Conservation (phyloP, 2,888 invertebrate genomes). For the Lasius platythorax region DNA sequence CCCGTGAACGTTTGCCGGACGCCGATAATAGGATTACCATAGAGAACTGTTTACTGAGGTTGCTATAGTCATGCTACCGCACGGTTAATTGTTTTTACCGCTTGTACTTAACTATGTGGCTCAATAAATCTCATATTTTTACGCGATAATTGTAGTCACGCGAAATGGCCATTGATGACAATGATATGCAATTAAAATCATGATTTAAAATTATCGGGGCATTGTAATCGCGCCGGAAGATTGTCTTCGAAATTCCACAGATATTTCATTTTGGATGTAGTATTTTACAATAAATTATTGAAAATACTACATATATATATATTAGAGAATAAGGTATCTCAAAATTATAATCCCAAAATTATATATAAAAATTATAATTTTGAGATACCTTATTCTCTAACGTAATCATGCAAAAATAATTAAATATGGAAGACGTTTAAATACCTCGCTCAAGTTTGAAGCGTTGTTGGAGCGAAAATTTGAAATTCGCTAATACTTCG, state of each 20-base stretch:
- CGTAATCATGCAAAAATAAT: background rate
- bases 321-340: too few species aligned
- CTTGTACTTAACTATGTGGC: background rate
- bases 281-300: background rate
- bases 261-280: background rate
- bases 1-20: slow-evolving; percentile 75
- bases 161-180: background rate
- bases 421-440: background rate
- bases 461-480: background rate
- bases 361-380: background rate
- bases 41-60: background rate
- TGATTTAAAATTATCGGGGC: background rate
- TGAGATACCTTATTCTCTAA: background rate
- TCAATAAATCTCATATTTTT: background rate
- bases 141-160: background rate
- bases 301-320: too few species aligned
- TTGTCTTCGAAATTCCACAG: background rate
- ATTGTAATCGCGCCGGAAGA: background rate
- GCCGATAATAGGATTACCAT: slow-evolving; percentile 77
- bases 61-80: background rate
- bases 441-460: background rate
- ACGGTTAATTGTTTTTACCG: slow-evolving; percentile 1
- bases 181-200: background rate
- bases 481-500: background rate
- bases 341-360: slow-evolving; percentile 46